Percentiles rank a stretch among this genome's conserved stretches.
phyloP scores from a whole-genome alignment of 2,797 vertebrate genomes.

The Chelonia mydas region DNA sequence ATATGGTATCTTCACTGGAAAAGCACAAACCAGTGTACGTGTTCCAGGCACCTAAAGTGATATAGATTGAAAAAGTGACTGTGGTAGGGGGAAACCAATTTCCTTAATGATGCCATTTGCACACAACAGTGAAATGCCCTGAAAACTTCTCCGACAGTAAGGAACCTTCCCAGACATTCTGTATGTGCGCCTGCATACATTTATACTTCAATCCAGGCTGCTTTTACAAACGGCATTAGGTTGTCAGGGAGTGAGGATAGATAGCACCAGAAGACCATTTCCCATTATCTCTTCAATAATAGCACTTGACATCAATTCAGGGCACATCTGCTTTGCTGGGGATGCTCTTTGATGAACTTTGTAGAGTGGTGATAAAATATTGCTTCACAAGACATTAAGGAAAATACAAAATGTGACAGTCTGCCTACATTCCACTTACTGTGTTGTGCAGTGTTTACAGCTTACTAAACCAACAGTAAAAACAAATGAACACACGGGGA shows the following conservation, averaged over 20 bases:
- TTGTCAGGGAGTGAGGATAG: slow-evolving; percentile 25
- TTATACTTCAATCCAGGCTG: neutral
- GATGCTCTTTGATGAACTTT: neutral
- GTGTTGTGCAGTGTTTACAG: neutral
- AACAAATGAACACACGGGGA: neutral
- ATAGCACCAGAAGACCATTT: neutral
- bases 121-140: neutral
- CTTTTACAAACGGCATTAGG: neutral
- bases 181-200: neutral
- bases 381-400: neutral
- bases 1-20: neutral
- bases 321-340: neutral
- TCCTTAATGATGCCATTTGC: neutral
- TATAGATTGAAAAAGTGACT: neutral
- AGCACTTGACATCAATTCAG: slow-evolving; percentile 41
- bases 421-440: neutral
- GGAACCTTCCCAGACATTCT: neutral
- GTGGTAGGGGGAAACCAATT: neutral
- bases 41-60: neutral
- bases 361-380: neutral
- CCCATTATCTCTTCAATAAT: slow-evolving; percentile 10
- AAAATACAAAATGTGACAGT: neutral
- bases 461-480: neutral
- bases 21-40: neutral
- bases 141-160: neutral